These are phyloP conservation scores for Lycaon pictus DNA, from an alignment of 2,113 vertebrate genomes.

Conservation along the genomic window DNA sequence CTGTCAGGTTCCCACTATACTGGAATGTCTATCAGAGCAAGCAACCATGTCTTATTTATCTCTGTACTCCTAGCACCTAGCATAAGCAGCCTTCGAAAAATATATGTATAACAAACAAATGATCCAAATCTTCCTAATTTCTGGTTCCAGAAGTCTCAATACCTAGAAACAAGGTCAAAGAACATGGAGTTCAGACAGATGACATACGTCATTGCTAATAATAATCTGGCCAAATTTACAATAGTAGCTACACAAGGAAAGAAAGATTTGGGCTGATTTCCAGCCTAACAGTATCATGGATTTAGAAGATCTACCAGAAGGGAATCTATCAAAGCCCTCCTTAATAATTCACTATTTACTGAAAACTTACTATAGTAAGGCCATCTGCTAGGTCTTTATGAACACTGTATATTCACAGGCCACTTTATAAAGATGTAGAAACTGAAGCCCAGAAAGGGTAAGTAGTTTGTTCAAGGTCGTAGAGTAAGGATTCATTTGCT, in stretches of 20 bases:
- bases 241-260: neutral
- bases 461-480: neutral
- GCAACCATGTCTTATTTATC: neutral
- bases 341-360: neutral
- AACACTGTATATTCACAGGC: neutral
- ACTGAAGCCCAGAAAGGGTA: neutral
- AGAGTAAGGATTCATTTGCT: neutral
- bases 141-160: neutral
- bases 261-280: neutral
- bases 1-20: neutral
- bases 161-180: neutral
- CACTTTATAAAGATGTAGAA: neutral
- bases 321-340: conserved; percentile 11
- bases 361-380: neutral
- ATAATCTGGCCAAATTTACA: conserved; percentile 12
- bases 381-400: neutral
- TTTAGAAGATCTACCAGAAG: neutral
- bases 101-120: neutral
- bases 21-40: neutral
- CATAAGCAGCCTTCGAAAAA: neutral
- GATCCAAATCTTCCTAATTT: conserved; percentile 18
- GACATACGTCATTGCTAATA: neutral
- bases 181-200: neutral
- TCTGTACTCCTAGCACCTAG: neutral
- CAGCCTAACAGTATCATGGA: neutral